These are phyloP conservation scores for Antechinus flavipes DNA, from an alignment of 2,113 vertebrate genomes.

Conservation along the genomic window DNA sequence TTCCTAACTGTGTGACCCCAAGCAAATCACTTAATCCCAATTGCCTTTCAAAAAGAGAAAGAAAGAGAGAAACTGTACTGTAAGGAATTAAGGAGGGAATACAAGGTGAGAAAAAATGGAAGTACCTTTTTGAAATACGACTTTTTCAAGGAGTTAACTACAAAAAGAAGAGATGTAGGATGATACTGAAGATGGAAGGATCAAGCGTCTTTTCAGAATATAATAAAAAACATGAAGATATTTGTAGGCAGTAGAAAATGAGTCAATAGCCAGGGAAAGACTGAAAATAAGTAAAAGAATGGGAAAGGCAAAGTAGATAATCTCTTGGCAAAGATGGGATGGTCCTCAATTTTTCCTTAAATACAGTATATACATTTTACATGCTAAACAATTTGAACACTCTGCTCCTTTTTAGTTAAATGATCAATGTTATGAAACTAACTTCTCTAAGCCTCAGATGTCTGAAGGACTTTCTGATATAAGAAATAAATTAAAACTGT, in stretches of 20 bases:
- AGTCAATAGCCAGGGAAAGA: not conserved
- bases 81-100: not conserved
- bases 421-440: not conserved
- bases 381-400: not conserved
- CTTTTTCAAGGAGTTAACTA: not conserved
- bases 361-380: not conserved
- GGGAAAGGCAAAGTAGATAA: not conserved
- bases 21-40: too few relatives aligned
- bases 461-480: not conserved
- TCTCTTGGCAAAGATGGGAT: not conserved
- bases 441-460: not conserved
- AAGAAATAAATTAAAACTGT: not conserved
- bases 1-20: too few relatives aligned
- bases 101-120: not conserved
- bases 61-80: not conserved
- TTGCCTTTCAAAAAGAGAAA: too few relatives aligned
- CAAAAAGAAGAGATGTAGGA: not conserved
- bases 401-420: not conserved
- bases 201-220: not conserved
- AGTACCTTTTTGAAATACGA: not conserved
- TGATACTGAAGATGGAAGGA: not conserved
- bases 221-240: not conserved
- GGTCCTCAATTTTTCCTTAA: not conserved
- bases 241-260: not conserved
- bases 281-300: not conserved